phyloP scores from a whole-genome alignment of 2,113 vertebrate genomes.

The Hippopotamus amphibius region DNA sequence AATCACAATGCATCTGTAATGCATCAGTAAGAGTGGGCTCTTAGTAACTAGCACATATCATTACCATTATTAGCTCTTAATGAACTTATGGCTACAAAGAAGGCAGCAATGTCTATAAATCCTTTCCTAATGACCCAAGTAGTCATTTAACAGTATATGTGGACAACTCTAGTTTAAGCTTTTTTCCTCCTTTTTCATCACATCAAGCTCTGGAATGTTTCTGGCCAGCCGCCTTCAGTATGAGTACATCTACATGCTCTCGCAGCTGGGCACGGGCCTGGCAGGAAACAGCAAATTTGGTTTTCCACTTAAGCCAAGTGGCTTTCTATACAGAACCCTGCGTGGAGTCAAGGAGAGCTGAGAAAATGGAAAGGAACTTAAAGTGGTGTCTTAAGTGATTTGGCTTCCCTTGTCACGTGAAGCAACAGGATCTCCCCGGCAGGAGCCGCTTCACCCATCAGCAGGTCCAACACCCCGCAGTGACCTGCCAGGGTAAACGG shows the following conservation, averaged over 20 bases:
- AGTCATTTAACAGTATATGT: not conserved
- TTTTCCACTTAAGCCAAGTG: slow-evolving; percentile 13
- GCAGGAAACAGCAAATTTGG: not conserved
- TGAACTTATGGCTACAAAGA: not conserved
- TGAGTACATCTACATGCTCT: not conserved
- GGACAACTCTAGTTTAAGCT: slow-evolving; percentile 37
- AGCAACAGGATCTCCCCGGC: not conserved
- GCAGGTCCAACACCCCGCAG: not conserved
- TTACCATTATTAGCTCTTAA: not conserved
- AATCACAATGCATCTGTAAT: not conserved
- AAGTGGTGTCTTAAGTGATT: not conserved
- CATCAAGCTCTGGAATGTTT: slow-evolving; percentile 18
- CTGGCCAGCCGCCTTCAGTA: not conserved
- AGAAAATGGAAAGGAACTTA: slow-evolving; percentile 44
- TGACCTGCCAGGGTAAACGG: not conserved
- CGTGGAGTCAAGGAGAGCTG: not conserved
- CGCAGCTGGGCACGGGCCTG: not conserved
- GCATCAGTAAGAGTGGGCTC: not conserved
- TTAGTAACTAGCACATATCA: not conserved
- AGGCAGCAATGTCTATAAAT: not conserved
- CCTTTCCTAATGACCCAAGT: not conserved
- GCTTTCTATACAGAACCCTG: not conserved
- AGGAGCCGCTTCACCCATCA: not conserved
- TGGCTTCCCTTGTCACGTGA: not conserved
- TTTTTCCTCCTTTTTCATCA: slow-evolving; percentile 40